A percentile compares a stretch with the other conserved stretches of the same genome.
phyloP scores from a whole-genome alignment of 2,113 vertebrate genomes.

The Cichladusa arquata region DNA sequence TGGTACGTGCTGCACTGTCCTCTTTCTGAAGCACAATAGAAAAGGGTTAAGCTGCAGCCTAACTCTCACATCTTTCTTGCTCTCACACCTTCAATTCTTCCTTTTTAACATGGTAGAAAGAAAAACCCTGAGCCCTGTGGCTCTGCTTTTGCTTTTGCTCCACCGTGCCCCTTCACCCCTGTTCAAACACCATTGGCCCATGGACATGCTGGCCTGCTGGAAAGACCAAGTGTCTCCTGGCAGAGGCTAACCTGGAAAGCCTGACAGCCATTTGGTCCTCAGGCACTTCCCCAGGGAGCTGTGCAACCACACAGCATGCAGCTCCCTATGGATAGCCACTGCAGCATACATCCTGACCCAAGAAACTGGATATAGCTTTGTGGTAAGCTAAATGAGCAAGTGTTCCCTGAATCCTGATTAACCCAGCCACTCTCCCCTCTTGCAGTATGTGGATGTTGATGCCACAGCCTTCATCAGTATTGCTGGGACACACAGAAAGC shows the following conservation, averaged over 20 bases:
- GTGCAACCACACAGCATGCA: neutral
- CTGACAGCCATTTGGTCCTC: neutral
- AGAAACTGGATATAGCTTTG: neutral
- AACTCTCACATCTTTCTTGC: neutral
- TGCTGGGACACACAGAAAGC: neutral
- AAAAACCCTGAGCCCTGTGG: neutral
- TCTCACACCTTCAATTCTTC: neutral
- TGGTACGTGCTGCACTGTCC: neutral
- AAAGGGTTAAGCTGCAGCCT: neutral
- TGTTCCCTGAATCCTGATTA: neutral
- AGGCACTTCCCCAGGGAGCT: neutral
- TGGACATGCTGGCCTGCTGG: neutral
- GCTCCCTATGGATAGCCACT: neutral
- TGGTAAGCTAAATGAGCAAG: neutral
- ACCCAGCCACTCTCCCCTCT: neutral
- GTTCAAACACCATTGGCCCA: neutral
- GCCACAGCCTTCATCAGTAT: neutral
- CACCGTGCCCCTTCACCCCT: accelerated
- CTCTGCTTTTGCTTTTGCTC: neutral
- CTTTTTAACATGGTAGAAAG: neutral
- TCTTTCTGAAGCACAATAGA: neutral
- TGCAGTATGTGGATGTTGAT: neutral
- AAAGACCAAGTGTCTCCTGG: neutral
- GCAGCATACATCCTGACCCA: neutral
- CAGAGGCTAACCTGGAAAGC: neutral